Evolutionary conservation across 2,113 vertebrate species (phyloP).

Genomic region (Etia nguti): DNA sequence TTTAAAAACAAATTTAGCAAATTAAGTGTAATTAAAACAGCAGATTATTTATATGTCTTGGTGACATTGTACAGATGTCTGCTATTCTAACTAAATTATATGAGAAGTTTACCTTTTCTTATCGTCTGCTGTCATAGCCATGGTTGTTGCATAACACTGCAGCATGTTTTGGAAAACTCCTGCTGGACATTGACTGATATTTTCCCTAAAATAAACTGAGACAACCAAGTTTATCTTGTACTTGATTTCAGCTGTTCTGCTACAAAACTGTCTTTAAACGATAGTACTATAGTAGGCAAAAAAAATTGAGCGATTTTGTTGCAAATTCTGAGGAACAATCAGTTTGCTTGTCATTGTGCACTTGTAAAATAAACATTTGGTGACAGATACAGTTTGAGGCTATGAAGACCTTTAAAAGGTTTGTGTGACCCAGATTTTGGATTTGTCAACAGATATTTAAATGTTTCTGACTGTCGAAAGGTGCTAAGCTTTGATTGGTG

Average conservation of each 20-base stretch:
- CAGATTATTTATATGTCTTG: not conserved
- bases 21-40: not conserved
- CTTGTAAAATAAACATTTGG: slow-evolving; percentile 34
- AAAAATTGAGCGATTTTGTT: not conserved
- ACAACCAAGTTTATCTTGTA: not conserved
- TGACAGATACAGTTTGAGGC: slow-evolving; percentile 6
- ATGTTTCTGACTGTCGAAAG: not conserved
- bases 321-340: not conserved
- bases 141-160: not conserved
- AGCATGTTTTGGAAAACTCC: not conserved
- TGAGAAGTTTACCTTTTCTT: not conserved
- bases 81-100: not conserved
- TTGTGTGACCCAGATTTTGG: not conserved
- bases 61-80: not conserved
- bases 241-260: not conserved
- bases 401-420: slow-evolving; percentile 18
- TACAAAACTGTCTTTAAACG: not conserved
- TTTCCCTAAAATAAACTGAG: not conserved
- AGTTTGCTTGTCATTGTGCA: not conserved
- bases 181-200: not conserved
- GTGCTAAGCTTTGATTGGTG: not conserved
- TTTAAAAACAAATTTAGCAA: not conserved
- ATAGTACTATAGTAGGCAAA: not conserved
- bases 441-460: not conserved
- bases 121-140: not conserved